Evolutionary conservation across 2,888 invertebrate species (phyloP), one percentile per base, ranked within the genome.

Genomic region (Antheraea yamamai): DNA sequence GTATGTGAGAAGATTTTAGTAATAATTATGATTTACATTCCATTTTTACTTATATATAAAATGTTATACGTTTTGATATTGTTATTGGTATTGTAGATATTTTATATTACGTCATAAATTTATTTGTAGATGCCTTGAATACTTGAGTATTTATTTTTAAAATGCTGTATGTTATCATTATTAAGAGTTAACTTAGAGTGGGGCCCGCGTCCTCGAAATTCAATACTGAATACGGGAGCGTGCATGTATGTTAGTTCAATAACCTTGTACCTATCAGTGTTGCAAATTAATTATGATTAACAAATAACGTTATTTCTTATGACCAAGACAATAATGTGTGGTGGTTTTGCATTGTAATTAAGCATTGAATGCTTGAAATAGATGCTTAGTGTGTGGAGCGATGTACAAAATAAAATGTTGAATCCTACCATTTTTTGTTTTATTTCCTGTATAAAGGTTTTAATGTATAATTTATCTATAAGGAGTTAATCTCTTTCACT

Each of bases 351-450:
- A 39, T 71, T 75, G 74, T 77, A 58, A 75, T 23, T 74, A 70
- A 75, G 74, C 74, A 75, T 75, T 47, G 61, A 75, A 75, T 75
- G 74, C 74, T 74, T 39, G 26, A 20, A 20, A 26, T 39, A 61
- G n/a, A 61, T 61, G 30, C 10, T 39, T 72, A 61, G n/a, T 39
- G 39, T 72, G 52, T 74, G 51, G 39, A 72, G 73, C 73, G 35
- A 74, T 77, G 76, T 76, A 76, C 75, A 75, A 77, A 78, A 76
- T 78, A 77, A 77, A 77, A 70, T 74, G 71, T 77, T 73, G 35
- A 74, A 72, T 70, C 61, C 75, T 76, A n/a, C n/a, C n/a, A 26
- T 55, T 55, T 35, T 10, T 73, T 58, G 26, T 74, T 74, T 74
- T 51, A 68, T 75, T 77, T 73, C 12, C 55, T 12, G 20, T 12